These are phyloP conservation scores for Myotis pilosus DNA, from an alignment of 2,797 vertebrate species.

Conservation along the genomic window DNA sequence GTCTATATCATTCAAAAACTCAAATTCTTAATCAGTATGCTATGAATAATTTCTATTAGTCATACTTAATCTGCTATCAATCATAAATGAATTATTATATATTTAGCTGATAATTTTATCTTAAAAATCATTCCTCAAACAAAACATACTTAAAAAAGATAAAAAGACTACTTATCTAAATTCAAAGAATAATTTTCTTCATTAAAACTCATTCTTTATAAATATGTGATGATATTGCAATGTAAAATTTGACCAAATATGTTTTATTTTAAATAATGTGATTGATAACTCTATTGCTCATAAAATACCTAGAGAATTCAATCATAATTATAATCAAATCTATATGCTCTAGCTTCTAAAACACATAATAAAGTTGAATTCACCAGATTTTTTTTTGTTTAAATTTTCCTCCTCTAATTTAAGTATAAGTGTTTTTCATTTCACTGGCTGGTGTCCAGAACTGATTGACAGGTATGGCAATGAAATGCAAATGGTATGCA, in stretches of 20 bases:
- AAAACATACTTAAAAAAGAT: background rate
- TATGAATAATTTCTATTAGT: background rate
- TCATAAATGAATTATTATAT: background rate
- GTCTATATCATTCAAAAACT: background rate
- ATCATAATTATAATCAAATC: conserved; percentile 7
- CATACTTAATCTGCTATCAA: background rate
- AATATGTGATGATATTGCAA: background rate
- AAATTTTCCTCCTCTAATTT: background rate
- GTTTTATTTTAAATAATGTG: conserved; percentile 30
- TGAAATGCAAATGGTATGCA: conserved; percentile 19
- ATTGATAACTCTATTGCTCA: background rate
- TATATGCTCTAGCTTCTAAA: background rate
- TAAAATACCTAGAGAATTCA: conserved; percentile 32
- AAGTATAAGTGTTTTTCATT: conserved; percentile 9
- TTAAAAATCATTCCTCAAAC: background rate
- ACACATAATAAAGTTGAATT: background rate
- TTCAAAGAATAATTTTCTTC: background rate
- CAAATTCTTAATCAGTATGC: background rate
- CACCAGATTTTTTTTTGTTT: background rate
- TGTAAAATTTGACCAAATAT: background rate
- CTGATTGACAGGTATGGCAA: conserved; percentile 23
- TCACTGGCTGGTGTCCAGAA: background rate
- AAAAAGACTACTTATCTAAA: background rate
- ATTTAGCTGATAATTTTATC: background rate
- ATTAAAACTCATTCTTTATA: background rate